phyloP scores from a whole-genome alignment of 1,140 invertebrate genomes.

The Coenobita brevimanus region DNA sequence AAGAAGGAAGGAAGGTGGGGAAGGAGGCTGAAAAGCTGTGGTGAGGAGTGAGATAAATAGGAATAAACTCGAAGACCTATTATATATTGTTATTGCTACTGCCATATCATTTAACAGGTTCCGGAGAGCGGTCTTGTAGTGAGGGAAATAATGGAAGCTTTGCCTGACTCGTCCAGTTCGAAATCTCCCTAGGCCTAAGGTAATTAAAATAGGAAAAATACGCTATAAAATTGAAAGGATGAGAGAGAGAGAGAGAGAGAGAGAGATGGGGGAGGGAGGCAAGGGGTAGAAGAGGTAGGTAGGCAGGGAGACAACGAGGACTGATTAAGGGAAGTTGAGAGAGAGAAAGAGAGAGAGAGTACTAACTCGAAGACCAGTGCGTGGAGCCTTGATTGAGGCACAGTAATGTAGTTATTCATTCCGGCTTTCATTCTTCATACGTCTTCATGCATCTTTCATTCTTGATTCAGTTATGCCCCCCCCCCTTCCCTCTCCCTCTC shows the following conservation, averaged over 20 bases:
- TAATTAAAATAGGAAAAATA: not conserved
- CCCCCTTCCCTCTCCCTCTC: conserved; percentile 9
- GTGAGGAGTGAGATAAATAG: not conserved
- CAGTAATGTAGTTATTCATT: no score
- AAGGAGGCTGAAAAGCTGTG: not conserved
- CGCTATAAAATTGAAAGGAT: not conserved
- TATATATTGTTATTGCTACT: no score
- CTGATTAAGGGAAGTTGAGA: no score
- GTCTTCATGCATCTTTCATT: not conserved
- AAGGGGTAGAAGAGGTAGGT: not conserved
- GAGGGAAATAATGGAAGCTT: no score
- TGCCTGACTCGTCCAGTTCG: no score
- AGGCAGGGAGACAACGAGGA: not conserved
- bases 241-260: not conserved
- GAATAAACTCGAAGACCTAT: no score
- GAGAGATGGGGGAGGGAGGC: not conserved
- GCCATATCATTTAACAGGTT: no score
- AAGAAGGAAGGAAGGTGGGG: conserved; percentile 3
- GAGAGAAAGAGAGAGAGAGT: no score
- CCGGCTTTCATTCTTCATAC: not conserved
- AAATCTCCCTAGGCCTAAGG: no score
- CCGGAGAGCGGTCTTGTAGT: no score
- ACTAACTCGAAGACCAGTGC: not conserved
- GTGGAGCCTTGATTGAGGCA: no score
- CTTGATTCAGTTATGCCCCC: not conserved